A percentile compares a stretch with the other conserved stretches of the same genome.
Evolutionary conservation across 2,888 invertebrate species (phyloP).

Genomic region (Osmoderma eremita): DNA sequence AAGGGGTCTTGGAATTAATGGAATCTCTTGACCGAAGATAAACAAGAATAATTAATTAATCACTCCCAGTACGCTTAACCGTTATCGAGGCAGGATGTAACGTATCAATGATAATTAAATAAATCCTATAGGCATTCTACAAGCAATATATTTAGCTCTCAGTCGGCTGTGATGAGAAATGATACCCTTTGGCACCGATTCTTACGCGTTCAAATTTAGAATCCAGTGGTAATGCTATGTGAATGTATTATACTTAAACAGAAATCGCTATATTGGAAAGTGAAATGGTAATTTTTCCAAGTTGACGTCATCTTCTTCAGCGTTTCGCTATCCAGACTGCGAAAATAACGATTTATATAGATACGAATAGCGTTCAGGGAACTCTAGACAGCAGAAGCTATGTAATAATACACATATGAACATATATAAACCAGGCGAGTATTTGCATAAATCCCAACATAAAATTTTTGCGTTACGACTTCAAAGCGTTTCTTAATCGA

Average conservation of each 20-base stretch:
- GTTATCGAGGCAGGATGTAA: conserved; percentile 31
- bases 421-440: neutral
- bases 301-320: too few relatives aligned
- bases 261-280: too few relatives aligned
- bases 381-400: too few relatives aligned
- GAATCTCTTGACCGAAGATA: conserved; percentile 25
- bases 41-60: conserved; percentile 28
- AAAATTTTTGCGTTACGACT: neutral
- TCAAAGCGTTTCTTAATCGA: conserved; percentile 20
- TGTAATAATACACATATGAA: too few relatives aligned
- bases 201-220: conserved; percentile 33
- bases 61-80: neutral
- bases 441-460: neutral
- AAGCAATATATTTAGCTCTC: neutral
- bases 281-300: too few relatives aligned
- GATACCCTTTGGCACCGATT: conserved; percentile 37
- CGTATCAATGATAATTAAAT: conserved; percentile 31
- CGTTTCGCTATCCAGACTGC: too few relatives aligned
- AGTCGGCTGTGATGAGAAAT: conserved; percentile 13
- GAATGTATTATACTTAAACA: too few relatives aligned
- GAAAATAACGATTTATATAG: too few relatives aligned
- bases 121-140: conserved; percentile 1
- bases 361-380: too few relatives aligned
- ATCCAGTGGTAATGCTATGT: neutral
- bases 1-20: conserved; percentile 11